Conservation (phyloP, 1,140 invertebrate species). For the Phthorimaea operculella region DNA sequence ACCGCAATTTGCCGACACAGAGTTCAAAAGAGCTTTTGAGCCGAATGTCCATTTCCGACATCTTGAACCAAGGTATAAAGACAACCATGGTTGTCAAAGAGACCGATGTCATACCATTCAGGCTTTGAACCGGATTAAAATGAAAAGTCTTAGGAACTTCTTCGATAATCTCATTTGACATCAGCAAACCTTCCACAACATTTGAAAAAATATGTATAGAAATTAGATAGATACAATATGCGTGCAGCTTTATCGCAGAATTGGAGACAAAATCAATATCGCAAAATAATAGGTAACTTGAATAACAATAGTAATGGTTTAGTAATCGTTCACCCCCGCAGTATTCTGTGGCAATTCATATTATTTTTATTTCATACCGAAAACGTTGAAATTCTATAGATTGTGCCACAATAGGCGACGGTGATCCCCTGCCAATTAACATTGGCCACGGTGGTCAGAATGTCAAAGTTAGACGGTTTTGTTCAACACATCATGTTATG, state of each 20-base stretch:
- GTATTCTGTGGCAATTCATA: slow-evolving; percentile 32
- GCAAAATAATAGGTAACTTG: neutral
- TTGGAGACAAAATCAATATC: slow-evolving; percentile 2
- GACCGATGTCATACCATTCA: slow-evolving; percentile 35
- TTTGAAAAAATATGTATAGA: no score
- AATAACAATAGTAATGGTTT: slow-evolving; percentile 23
- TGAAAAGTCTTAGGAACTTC: neutral
- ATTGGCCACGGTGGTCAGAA: slow-evolving; percentile 55
- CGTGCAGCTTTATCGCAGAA: neutral
- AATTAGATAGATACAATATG: no score
- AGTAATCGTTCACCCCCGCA: slow-evolving; percentile 37
- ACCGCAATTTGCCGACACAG: slow-evolving; percentile 51
- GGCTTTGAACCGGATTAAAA: slow-evolving; percentile 14
- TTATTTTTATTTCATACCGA: slow-evolving; percentile 53
- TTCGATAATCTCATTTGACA: neutral
- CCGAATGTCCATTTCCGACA: slow-evolving; percentile 59
- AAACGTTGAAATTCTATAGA: slow-evolving; percentile 38
- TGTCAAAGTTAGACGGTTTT: slow-evolving; percentile 55
- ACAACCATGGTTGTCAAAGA: slow-evolving; percentile 37
- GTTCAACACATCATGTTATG: slow-evolving; percentile 23
- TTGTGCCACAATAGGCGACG: slow-evolving; percentile 28
- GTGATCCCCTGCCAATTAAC: slow-evolving; percentile 62
- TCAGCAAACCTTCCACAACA: neutral
- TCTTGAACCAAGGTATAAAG: slow-evolving; percentile 45
- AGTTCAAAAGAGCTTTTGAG: slow-evolving; percentile 43